Base-by-base conservation (phyloP, 2,888 invertebrate species). In the Lithodes maja region DNA sequence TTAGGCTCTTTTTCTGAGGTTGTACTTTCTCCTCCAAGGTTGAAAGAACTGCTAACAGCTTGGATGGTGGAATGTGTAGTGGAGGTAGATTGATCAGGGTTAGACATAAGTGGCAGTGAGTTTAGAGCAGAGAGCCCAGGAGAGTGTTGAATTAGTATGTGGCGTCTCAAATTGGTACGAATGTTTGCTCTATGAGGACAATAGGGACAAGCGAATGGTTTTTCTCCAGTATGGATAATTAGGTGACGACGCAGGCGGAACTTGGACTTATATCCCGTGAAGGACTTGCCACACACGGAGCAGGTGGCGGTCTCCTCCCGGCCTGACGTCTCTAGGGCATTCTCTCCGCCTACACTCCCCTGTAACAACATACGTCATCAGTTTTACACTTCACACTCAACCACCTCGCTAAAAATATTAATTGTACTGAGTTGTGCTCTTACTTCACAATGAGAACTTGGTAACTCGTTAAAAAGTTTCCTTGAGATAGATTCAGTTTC, bases 161-260 rank as follows among this genome's bases (percentile, higher is more conserved):
- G 84, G 49, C 85, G 84, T 17, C 71, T 85, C 77, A 85, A 61
- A 71, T 89, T 89, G 50, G 74, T 89, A 80, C 85, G 89, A 69
- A 85, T 85, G 61, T 85, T 85, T 77, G 85, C 85, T 49, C 89
- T 71, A 61, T 89, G 85, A 52, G 89, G 89, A 77, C 91, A 91
- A 74, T 87, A 85, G 53, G 87, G 87, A 71, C 91, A 91, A 17
- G 91, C 84, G 68, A 89, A 89, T 52, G 91, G 91, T 68, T 85
- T 89, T 68, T 91, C 89, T 49, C 91, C 91, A 50, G 91, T 91
- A 78, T 91, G 91, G 33, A 86, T 90, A 87, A 90, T 90, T 77
- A 87, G 74, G 87, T 91, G 91, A 53, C 91, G 91, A 55, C 84
- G 84, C 54, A 91, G 87, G 69, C 89, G 87, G 50, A 89, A 89